Percentiles rank a stretch among this genome's conserved stretches.
Evolutionary conservation across 37 sponge, comb jelly and placozoan genomes (phyloP).

Genomic region (Crambe crambe): DNA sequence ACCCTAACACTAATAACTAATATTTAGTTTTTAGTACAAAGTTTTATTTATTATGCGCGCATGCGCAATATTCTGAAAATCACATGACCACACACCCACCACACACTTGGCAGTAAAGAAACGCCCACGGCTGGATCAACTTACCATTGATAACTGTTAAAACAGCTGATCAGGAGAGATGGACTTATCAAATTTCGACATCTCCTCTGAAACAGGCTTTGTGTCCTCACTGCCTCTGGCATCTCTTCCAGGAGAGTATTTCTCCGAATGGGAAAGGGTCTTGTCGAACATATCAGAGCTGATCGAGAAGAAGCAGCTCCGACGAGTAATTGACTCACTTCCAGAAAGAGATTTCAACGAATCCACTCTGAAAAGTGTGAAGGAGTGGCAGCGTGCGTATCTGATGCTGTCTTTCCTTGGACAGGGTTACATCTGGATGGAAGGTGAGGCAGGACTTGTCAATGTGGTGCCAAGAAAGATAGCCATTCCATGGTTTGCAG

Average conservation of each 20-base stretch:
- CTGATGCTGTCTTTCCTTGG: slow-evolving; percentile 41
- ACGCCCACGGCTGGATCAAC: too few species aligned
- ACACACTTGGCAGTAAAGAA: too few species aligned
- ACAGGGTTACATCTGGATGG: slow-evolving; percentile 77
- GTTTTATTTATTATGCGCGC: too few species aligned
- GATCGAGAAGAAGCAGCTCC: slow-evolving; percentile 5
- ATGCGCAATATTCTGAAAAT: too few species aligned
- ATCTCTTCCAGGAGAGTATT: slow-evolving; percentile 36
- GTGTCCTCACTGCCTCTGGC: slow-evolving; percentile 12
- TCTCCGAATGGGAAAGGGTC: slow-evolving; percentile 61
- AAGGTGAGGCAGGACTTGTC: slow-evolving; percentile 57
- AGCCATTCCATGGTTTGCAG: slow-evolving; percentile 73
- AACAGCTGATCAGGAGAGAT: too few species aligned
- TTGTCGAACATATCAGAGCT: slow-evolving; percentile 30
- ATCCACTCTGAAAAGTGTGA: slow-evolving; percentile 28
- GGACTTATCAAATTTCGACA: slow-evolving; percentile 15
- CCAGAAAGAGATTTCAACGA: slow-evolving; percentile 31
- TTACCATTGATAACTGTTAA: too few species aligned
- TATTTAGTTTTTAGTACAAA: too few species aligned
- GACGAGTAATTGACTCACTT: slow-evolving; percentile 30
- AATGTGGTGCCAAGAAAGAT: slow-evolving; percentile 37
- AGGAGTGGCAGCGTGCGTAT: slow-evolving; percentile 73
- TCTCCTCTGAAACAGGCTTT: slow-evolving; percentile 63
- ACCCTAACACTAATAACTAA: neutral
- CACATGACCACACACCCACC: too few species aligned